Conservation (phyloP, 2,797 vertebrate species). For the Ciconia nigra region DNA sequence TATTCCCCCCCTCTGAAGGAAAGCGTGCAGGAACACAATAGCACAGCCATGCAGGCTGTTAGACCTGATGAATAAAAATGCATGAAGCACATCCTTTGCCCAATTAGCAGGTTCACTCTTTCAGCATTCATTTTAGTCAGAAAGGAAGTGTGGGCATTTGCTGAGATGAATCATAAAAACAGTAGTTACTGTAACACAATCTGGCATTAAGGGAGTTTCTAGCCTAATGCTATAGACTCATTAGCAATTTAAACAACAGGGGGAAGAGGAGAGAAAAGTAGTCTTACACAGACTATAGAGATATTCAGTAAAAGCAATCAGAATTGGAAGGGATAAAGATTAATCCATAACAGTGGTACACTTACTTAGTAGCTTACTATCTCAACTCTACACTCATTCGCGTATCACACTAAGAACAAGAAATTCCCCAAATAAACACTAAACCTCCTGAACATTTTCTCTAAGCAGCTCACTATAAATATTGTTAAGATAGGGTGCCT, state of each 20-base stretch:
- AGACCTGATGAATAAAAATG: not conserved
- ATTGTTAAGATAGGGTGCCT: not conserved
- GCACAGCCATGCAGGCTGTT: accelerated
- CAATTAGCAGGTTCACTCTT: not conserved
- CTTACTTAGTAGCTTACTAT: not conserved
- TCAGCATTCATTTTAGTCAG: not conserved
- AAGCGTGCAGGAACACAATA: accelerated
- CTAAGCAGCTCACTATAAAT: not conserved
- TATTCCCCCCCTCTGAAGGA: not conserved
- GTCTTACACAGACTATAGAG: not conserved
- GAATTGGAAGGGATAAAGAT: not conserved
- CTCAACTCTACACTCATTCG: not conserved
- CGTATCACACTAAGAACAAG: not conserved
- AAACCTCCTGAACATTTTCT: not conserved
- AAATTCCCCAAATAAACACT: not conserved
- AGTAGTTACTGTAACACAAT: not conserved
- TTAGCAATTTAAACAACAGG: not conserved
- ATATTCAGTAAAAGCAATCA: not conserved
- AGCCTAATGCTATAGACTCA: not conserved
- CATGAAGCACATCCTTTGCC: not conserved
- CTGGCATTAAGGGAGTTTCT: not conserved
- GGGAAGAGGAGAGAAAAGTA: not conserved
- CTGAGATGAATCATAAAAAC: not conserved
- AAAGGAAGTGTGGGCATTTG: not conserved
- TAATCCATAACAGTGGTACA: not conserved